Base-by-base conservation (phyloP, 2,797 vertebrate genomes). In the Amazonetta brasiliensis region DNA sequence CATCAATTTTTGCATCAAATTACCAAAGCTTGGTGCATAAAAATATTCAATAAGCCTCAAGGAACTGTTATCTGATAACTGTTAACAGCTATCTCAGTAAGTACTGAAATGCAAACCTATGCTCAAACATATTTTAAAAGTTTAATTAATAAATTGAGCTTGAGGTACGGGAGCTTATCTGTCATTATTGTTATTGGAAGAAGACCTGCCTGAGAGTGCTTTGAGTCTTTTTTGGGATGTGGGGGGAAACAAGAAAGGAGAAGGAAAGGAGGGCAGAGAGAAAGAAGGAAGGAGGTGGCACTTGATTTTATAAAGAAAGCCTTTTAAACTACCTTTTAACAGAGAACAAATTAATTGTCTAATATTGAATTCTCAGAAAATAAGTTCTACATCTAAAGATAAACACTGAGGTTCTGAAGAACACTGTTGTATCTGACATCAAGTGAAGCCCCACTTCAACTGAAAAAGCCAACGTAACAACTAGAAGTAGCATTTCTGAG, bases 1-100 rank as follows among this genome's bases (percentile, higher is more conserved):
- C 69, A 95, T 44, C 77, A 55, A 89, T 94, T 92, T 91, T 93
- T 79, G 87, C 73, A 92, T 72, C 64, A 93, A 93, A 90, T 94
- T 84, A 87, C 68, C 60, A 91, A 96, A 87, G 54, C 16, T 68
- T 41, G 26, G 14, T 39, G 33, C 72, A 89, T 84, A 85, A 92
- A 92, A 84, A 81, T 58, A 85, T 55, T 73, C 68, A 89, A 7
- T 67, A 82, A 95, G 67, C 11, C 14, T 85, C 54, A 77, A 71
- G 78, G 44, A 92, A 77, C 62, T 68, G 50, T 30, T 87, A 92
- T 72, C 81, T 83, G n/a, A n/a, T n/a, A n/a, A n/a, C n/a, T n/a
- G n/a, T n/a, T 69, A 84, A 92, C 56, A 91, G 62, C 54, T 74
- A 87, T 64, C 56, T 78, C 87, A 41, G 44, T 37, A 71, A 78